phyloP scores from a whole-genome alignment of 2,888 invertebrate genomes.

The Ornithoptera priamus region DNA sequence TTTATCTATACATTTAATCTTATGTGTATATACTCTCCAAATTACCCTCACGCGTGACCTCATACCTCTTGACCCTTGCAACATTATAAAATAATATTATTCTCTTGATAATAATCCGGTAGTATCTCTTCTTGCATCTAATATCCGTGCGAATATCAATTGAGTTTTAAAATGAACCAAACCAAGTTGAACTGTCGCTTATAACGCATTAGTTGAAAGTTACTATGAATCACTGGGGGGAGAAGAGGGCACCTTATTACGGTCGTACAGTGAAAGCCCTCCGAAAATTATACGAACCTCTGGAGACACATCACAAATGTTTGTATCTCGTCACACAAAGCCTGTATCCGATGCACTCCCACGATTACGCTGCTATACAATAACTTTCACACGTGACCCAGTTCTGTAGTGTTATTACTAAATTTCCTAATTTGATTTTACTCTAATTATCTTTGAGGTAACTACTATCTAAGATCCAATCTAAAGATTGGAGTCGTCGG shows the following conservation, averaged over 20 bases:
- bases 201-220: slow-evolving; percentile 21
- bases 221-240: slow-evolving; percentile 24
- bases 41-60: background rate
- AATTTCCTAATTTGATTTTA: background rate
- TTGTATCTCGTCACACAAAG: slow-evolving; percentile 59
- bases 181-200: slow-evolving; percentile 23
- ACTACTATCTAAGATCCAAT: no score
- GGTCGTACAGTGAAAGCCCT: slow-evolving; percentile 35
- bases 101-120: slow-evolving; percentile 48
- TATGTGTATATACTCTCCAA: background rate
- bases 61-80: slow-evolving; percentile 43
- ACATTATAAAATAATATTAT: slow-evolving; percentile 46
- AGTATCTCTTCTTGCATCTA: slow-evolving; percentile 45
- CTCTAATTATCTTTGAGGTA: background rate
- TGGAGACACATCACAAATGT: slow-evolving; percentile 58
- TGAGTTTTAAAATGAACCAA: slow-evolving; percentile 28
- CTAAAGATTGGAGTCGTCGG: no score
- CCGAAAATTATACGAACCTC: slow-evolving; percentile 50
- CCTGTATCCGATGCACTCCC: slow-evolving; percentile 50
- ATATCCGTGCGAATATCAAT: slow-evolving; percentile 64
- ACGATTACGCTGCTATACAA: slow-evolving; percentile 41
- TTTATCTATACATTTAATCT: background rate
- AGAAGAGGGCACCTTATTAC: slow-evolving; percentile 40
- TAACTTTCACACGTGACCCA: slow-evolving; percentile 6
- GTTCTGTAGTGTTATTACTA: background rate